A percentile compares a stretch with the other conserved stretches of the same genome.
Conservation (phyloP, 2,888 invertebrate species). For the Plebejus argus region DNA sequence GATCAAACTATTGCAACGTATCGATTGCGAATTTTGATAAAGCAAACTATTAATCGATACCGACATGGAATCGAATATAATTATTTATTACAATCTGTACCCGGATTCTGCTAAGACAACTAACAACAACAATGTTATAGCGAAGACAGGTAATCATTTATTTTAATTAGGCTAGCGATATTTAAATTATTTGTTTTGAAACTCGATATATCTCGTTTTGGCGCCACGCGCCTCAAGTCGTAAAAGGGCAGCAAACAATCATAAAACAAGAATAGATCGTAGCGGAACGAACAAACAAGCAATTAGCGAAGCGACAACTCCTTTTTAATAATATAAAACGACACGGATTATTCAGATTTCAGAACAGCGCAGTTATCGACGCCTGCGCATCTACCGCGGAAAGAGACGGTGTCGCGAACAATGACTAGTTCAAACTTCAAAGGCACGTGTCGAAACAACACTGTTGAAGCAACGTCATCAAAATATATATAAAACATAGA, state of each 20-base stretch:
- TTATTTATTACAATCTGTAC: background rate
- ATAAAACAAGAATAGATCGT: conserved; percentile 9
- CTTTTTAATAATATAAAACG: conserved; percentile 21
- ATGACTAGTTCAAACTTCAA: background rate
- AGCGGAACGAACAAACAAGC: conserved; percentile 16
- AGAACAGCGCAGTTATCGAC: conserved; percentile 26
- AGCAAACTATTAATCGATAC: conserved; percentile 39
- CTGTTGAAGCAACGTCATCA: background rate
- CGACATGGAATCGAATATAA: conserved; percentile 2
- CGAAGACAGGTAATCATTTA: background rate
- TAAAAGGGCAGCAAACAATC: background rate
- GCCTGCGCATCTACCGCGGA: conserved; percentile 17
- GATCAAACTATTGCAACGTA: conserved; percentile 46
- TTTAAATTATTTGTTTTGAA: background rate
- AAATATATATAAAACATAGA: background rate
- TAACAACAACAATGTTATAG: background rate
- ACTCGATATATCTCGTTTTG: background rate
- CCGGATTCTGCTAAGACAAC: background rate
- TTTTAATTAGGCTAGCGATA: background rate
- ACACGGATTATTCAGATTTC: conserved; percentile 16
- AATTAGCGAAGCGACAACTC: conserved; percentile 19
- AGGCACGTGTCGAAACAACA: background rate
- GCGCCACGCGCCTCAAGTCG: background rate
- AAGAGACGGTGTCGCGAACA: background rate
- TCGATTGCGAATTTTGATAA: conserved; percentile 42